Base-by-base conservation (phyloP, 64 coral and sea anemone species). In the Anthopleura sola region DNA sequence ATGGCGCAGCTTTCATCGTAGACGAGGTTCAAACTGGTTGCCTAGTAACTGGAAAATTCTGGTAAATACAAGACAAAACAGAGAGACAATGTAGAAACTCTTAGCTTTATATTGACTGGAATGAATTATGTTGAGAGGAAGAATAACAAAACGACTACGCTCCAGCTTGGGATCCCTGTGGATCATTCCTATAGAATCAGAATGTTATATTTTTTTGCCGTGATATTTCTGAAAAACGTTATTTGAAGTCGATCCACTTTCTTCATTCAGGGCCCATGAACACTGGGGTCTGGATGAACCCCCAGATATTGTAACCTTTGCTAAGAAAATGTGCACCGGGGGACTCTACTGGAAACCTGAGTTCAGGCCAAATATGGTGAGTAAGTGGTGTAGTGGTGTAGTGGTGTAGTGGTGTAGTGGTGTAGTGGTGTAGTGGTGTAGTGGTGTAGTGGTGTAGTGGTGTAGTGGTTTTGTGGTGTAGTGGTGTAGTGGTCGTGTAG, bases 21-120 rank as follows among this genome's bases (percentile, higher is more conserved):
- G 95, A 98, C 37, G 95, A 98, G 85, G 95, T 98, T 74, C 95
- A 98, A 68, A 98, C 95, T 19, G 95, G 95, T 10, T 83, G 86
- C 86, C 91, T 71, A 19, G 85, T 75, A 37, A 93, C 95, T 60
- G 95, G 95, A 60, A 93, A 94, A 68, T 93, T 93, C 56, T 98
- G 95, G 95, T 98, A 82, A 68, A 83, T 82, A 47, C 1, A n/a
- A n/a, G n/a, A n/a, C n/a, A 24, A 37, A 49, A 53, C 50, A 17
- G 12, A 53, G 50, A 53, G 2, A 53, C 12, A 17, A 53, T 44
- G 40, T 8, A 44, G 40, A 44, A 44, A 44, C n/a, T n/a, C n/a
- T n/a, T n/a, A n/a, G n/a, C n/a, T n/a, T n/a, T n/a, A n/a, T n/a
- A n/a, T n/a, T n/a, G n/a, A n/a, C n/a, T n/a, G n/a, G n/a, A n/a